Base-by-base conservation (phyloP, 2,113 vertebrate genomes). In the Delphinus delphis region DNA sequence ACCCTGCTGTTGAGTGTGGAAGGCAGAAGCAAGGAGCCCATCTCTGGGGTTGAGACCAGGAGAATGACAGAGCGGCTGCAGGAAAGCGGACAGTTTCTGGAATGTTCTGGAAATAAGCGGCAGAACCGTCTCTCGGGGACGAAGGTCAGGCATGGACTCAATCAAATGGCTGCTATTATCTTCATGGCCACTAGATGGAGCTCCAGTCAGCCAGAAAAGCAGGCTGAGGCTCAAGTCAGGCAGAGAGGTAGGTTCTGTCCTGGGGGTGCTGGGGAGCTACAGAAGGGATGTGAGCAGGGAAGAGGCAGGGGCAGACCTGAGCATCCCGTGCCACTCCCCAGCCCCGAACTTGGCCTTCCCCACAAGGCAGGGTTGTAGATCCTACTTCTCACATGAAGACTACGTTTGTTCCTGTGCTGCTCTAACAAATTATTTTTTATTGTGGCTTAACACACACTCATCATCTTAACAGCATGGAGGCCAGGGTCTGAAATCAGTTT, bases 41-140 rank as follows among this genome's bases (percentile, higher is more conserved):
- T 36, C 55, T 80, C 77, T 58, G 67, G 92, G 28, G 25, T 7
- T 28, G 8, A 65, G 82, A 62, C 58, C 76, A 55, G n/a, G 62
- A 63, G 65, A 53, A 65, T 8, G 60, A 65, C 5, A 50, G 60
- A 0, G 26, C 36, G 36, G 41, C 70, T 60, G 21, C 47, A 81
- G 21, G 47, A 63, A 94, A 73, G 77, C 1, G 0, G n/a, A 33
- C 21, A 50, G 85, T 76, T 89, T 96, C 86, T 76, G 41, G 47
- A 81, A 60, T 62, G 38, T 86, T 97, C 74, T 81, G 58, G 47
- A 90, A 95, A 92, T 10, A 41, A 77, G 62, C 12, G 4, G 26
- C 58, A 77, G 73, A 70, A 89, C 71, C 55, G 55, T 44, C 4
- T 12, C 26, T 33, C 5, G 18, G 23, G 44, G 17, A 73, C n/a